Evolutionary conservation across 1,140 invertebrate genomes (phyloP), one percentile per base, ranked within the genome.

Genomic region (Ostrea edulis): DNA sequence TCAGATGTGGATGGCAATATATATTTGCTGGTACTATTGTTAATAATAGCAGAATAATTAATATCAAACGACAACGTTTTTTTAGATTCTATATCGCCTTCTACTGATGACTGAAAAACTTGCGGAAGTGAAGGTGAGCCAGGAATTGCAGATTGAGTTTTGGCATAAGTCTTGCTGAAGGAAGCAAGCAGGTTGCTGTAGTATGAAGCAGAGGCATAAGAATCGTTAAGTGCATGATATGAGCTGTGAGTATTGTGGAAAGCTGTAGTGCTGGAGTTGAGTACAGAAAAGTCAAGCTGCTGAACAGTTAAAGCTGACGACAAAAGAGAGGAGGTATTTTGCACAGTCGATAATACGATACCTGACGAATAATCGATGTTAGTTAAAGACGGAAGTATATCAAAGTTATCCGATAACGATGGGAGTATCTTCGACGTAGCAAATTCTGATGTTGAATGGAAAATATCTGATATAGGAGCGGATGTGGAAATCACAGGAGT

Each of bases 211-310:
- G 68, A 35, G 29, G 14, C 25, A 3, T 22, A 29, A 77, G 68
- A 35, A 77, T 29, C 9, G 2, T 77, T 77, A 25, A 22, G 68
- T 44, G 68, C 68, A 17, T 25, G 22, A 29, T 22, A 12, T 77
- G 68, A 35, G 22, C 11, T 77, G 22, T 77, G 68, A 35, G 29
- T 29, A 25, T 68, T 22, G 65, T 22, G 22, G 65, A n/a, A 68
- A 68, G 65, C 65, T 68, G 65, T 8, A 77, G 68, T 77, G 68
- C 68, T 77, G 68, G 25, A 77, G 68, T 77, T 77, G 68, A 77
- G 68, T 77, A 77, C 68, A 77, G 68, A 77, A 77, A 77, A 35
- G 68, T 77, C 68, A 35, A 77, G 68, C 29, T 29, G 68, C 29
- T 25, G 68, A 77, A 35, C 68, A 77, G 68, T 25, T 29, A 35